Conservation (phyloP, 2,888 invertebrate genomes). For the Belgica antarctica region DNA sequence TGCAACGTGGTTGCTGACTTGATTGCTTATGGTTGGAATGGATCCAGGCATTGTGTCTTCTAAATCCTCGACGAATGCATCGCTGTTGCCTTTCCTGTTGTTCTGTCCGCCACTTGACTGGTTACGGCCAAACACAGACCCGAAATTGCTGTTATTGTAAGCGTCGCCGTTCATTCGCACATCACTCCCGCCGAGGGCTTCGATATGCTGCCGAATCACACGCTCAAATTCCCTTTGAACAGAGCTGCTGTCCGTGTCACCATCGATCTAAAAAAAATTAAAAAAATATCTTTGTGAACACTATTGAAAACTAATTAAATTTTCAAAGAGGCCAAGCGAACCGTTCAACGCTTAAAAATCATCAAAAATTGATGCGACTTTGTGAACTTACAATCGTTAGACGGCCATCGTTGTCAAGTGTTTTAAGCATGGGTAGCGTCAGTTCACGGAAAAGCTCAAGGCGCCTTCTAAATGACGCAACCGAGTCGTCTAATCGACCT, state of each 20-base stretch:
- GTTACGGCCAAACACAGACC: constrained; percentile 13
- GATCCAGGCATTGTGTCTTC: constrained; percentile 53
- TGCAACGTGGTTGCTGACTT: constrained; percentile 49
- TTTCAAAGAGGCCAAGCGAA: constrained; percentile 23
- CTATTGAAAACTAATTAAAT: constrained; percentile 17
- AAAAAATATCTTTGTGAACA: constrained; percentile 28
- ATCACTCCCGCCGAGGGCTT: constrained; percentile 56
- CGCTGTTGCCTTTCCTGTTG: not conserved
- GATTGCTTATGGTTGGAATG: constrained; percentile 56
- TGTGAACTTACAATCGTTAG: constrained; percentile 74
- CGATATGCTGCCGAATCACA: constrained; percentile 67
- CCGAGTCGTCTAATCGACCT: constrained; percentile 80
- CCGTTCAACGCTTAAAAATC: constrained; percentile 2
- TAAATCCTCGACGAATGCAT: constrained; percentile 14
- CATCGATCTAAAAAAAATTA: constrained; percentile 70
- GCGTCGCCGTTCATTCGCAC: constrained; percentile 14
- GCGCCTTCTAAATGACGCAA: constrained; percentile 77
- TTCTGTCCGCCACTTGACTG: constrained; percentile 2
- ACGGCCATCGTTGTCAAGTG: constrained; percentile 75
- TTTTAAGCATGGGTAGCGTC: constrained; percentile 84
- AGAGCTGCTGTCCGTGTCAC: constrained; percentile 75
- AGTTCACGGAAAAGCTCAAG: constrained; percentile 83
- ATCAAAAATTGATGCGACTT: not conserved
- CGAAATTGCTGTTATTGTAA: not conserved
- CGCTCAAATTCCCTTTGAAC: constrained; percentile 76